Percentiles rank a stretch among this genome's conserved stretches.
These are phyloP conservation scores for Diarsia rubi DNA, from an alignment of 2,888 invertebrate genomes.

Conservation along the genomic window DNA sequence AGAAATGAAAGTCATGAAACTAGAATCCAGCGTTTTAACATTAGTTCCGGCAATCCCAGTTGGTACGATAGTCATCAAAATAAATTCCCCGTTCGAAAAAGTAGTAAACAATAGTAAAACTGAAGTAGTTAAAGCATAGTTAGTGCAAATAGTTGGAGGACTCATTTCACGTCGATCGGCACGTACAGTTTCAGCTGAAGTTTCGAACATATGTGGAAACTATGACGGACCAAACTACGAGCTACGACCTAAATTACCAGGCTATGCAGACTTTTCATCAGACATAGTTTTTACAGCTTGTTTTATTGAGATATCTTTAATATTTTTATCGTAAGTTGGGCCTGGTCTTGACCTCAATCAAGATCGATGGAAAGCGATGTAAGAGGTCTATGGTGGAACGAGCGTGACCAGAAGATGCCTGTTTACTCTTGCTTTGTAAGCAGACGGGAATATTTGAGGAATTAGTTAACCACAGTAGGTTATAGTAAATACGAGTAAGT, in stretches of 20 bases:
- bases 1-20: neutral
- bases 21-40: neutral
- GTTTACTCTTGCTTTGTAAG: too few species aligned
- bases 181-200: slow-evolving; percentile 6
- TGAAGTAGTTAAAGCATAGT: slow-evolving; percentile 25
- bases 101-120: slow-evolving; percentile 15
- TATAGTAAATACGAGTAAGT: too few species aligned
- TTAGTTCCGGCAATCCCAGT: neutral
- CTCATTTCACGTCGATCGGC: slow-evolving; percentile 40
- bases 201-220: neutral
- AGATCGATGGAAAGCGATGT: too few species aligned
- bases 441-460: too few species aligned
- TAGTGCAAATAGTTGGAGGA: slow-evolving; percentile 35
- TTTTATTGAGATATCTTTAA: too few species aligned
- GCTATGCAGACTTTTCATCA: neutral
- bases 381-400: too few species aligned
- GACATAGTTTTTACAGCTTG: neutral
- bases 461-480: too few species aligned
- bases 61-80: slow-evolving; percentile 11
- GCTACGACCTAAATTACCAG: neutral
- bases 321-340: too few species aligned
- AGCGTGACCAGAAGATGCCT: too few species aligned
- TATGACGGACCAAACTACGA: neutral
- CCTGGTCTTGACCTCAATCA: too few species aligned
- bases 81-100: slow-evolving; percentile 15